Evolutionary conservation across 2,888 invertebrate species (phyloP), one percentile per base, ranked within the genome.

Genomic region (Hypomecis punctinalis): DNA sequence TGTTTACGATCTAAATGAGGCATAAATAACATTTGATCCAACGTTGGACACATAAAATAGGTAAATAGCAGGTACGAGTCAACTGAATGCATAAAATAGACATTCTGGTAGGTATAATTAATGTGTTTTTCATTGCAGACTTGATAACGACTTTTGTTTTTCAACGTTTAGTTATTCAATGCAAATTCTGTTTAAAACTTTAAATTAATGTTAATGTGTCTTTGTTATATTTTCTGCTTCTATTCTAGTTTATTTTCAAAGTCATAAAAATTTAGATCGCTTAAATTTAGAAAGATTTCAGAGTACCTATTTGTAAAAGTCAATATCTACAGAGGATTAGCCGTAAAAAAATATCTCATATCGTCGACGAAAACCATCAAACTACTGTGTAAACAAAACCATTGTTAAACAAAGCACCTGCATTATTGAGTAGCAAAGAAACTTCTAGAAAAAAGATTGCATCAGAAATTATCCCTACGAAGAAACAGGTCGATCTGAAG

Each of bases 51-150:
- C 46, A 39, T 23, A 6, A 46, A 59, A 43, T 43, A 47, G 46
- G 42, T 73, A 74, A 76, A 75, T 69, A 77, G 69, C 71, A 73
- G 70, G 67, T 62, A 71, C 77, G 79, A 77, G 73, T 75, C 76
- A 77, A 80, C 63, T 73, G 76, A 62, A 76, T 82, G 70, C 71
- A 82, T 80, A 73, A 80, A 79, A 75, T 67, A 80, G 64, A 49
- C 61, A 23, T 10, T 64, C 7, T 23, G 72, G 13, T 52, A 40
- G 10, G 39, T 52, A 10, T 39, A 39, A 78, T 75, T 76, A 77
- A 79, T 76, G 71, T 73, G 71, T 68, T 64, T 1, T 70, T 66
- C 66, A 60, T 46, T 51, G 63, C 11, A 47, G 43, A 53, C 47
- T 56, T 43, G 45, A 51, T 59, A 46, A 33, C 35, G 35, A 47